Evolutionary conservation across 2,113 vertebrate species (phyloP).

Genomic region (Carassius auratus): DNA sequence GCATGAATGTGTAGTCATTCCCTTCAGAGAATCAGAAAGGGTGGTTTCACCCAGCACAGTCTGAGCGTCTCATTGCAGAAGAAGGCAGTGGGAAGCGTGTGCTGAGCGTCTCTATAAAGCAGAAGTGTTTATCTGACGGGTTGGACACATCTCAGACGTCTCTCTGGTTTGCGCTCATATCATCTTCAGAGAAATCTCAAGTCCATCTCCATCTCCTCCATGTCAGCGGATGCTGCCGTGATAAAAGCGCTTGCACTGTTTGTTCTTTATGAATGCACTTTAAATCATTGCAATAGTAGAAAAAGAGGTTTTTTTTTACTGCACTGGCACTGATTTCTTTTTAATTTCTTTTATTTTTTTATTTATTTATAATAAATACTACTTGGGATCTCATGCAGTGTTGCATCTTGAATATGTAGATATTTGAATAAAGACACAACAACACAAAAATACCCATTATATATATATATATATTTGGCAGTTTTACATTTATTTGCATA

Average conservation of each 20-base stretch:
- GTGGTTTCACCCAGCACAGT: not conserved
- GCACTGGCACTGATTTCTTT: no score
- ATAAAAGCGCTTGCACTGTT: not conserved
- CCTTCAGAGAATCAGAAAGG: not conserved
- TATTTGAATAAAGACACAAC: no score
- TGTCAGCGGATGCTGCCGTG: not conserved
- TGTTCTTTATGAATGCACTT: not conserved
- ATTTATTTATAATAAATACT: no score
- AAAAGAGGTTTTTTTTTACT: not conserved
- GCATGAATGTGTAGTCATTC: not conserved
- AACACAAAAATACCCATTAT: no score
- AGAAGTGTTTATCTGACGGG: not conserved
- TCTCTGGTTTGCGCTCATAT: not conserved
- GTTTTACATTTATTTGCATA: not conserved
- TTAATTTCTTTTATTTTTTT: no score
- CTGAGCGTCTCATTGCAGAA: not conserved
- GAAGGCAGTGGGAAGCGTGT: not conserved
- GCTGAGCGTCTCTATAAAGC: conserved; percentile 3
- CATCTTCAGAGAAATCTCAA: not conserved
- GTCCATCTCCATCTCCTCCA: not conserved
- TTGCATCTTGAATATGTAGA: no score
- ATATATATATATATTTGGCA: not conserved
- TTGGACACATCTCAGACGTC: not conserved
- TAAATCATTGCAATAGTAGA: not conserved
- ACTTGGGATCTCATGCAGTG: no score